Evolutionary conservation across 2,113 vertebrate genomes (phyloP).

Genomic region (Ameiurus melas): DNA sequence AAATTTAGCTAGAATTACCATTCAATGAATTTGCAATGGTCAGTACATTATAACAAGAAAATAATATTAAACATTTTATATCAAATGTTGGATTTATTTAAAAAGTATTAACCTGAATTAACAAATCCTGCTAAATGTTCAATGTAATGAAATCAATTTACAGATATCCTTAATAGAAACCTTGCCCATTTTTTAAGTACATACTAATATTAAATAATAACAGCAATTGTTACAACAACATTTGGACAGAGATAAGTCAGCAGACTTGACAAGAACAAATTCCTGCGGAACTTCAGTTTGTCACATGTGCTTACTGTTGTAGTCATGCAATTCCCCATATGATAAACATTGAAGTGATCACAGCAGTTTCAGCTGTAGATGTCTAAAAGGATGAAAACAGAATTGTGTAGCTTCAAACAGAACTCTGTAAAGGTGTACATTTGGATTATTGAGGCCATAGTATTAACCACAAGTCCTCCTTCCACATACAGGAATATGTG

Average conservation of each 20-base stretch:
- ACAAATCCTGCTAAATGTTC: neutral
- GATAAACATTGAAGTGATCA: neutral
- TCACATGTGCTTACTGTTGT: neutral
- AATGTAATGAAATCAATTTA: neutral
- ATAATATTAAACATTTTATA: neutral
- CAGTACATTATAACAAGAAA: neutral
- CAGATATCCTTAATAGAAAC: neutral
- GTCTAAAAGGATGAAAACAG: neutral
- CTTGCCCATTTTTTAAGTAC: neutral
- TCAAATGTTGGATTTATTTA: neutral
- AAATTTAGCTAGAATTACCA: neutral
- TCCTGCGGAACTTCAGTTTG: neutral
- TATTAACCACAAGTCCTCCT: neutral
- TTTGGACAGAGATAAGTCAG: neutral
- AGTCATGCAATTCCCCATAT: neutral
- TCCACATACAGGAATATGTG: neutral
- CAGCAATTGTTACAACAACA: neutral
- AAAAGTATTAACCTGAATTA: neutral
- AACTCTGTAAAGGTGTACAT: neutral
- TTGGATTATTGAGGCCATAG: neutral
- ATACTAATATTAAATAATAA: neutral
- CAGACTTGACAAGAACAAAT: neutral
- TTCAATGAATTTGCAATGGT: neutral
- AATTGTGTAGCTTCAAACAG: neutral
- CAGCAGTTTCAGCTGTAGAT: neutral